Percentiles rank a stretch among this genome's conserved stretches.
Evolutionary conservation across 2,888 invertebrate genomes (phyloP).

Genomic region (Psococerastis gibbosa): DNA sequence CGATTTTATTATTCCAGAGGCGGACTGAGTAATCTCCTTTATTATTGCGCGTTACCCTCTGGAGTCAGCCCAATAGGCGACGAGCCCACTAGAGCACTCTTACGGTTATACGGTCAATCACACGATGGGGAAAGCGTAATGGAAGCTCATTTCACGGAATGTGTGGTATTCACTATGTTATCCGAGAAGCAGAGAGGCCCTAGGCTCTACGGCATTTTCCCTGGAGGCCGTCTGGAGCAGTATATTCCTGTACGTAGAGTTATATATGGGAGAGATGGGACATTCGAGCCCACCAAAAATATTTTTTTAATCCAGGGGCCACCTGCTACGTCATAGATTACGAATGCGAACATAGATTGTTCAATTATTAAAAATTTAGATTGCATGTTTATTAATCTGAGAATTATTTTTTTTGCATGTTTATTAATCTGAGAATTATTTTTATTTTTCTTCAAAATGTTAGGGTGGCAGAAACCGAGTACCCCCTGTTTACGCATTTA

Average conservation of each 20-base stretch:
- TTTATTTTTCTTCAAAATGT: not conserved
- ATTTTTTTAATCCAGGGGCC: too few species aligned
- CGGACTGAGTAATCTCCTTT: constrained; percentile 89
- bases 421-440: too few species aligned
- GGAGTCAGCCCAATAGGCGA: constrained; percentile 26
- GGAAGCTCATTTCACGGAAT: constrained; percentile 79
- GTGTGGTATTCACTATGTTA: constrained; percentile 88
- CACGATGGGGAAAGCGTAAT: constrained; percentile 64
- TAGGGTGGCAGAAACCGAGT: not conserved
- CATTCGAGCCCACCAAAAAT: too few species aligned
- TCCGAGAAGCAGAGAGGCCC: constrained; percentile 90
- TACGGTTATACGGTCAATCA: constrained; percentile 89
- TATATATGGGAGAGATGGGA: too few species aligned
- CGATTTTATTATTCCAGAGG: constrained; percentile 45
- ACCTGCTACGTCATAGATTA: too few species aligned
- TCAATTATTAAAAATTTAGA: too few species aligned
- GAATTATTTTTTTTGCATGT: too few species aligned
- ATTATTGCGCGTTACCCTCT: constrained; percentile 73
- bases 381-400: too few species aligned
- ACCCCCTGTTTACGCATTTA: too few species aligned
- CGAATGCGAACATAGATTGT: too few species aligned
- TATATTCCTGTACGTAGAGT: constrained; percentile 58
- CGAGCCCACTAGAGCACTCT: constrained; percentile 48
- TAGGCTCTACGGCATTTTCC: constrained; percentile 86
- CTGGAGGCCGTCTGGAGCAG: constrained; percentile 90